Evolutionary conservation across 2,797 vertebrate genomes (phyloP).

Genomic region (Mus spretus): DNA sequence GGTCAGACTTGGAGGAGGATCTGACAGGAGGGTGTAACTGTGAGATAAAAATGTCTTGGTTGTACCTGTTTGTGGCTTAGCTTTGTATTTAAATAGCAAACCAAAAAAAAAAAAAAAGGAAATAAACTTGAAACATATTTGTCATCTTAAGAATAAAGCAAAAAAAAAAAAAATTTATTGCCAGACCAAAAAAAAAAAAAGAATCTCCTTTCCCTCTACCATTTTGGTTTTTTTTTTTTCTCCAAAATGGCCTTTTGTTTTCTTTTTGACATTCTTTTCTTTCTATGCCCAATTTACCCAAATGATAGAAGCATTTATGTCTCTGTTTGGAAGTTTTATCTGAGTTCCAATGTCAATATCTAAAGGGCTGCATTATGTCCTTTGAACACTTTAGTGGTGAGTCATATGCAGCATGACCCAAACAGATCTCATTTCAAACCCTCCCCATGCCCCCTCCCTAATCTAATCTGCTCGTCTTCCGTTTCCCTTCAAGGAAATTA

Average conservation of each 20-base stretch:
- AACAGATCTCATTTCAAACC: background rate
- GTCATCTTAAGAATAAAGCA: conserved; percentile 89
- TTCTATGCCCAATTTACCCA: background rate
- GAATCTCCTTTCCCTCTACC: background rate
- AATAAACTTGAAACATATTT: conserved; percentile 90
- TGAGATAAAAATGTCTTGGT: conserved; percentile 74
- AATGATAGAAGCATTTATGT: background rate
- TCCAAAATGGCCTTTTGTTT: background rate
- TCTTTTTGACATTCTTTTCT: background rate
- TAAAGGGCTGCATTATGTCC: background rate
- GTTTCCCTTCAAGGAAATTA: background rate
- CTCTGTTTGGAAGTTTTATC: background rate
- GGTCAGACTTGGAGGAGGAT: no score
- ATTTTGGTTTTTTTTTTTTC: background rate
- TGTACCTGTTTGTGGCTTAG: conserved; percentile 85
- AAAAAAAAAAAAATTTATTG: conserved; percentile 91
- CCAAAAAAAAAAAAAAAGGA: conserved; percentile 63
- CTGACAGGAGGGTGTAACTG: conserved; percentile 9
- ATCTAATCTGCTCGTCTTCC: background rate
- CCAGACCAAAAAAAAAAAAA: conserved; percentile 75
- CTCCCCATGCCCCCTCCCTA: background rate
- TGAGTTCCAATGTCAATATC: background rate
- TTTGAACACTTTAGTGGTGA: background rate
- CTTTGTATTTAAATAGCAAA: conserved; percentile 89
- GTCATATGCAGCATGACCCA: background rate